A percentile compares a stretch with the other conserved stretches of the same genome.
Conservation (phyloP, 2,113 vertebrate species). For the Onychorhynchus coronatus region DNA sequence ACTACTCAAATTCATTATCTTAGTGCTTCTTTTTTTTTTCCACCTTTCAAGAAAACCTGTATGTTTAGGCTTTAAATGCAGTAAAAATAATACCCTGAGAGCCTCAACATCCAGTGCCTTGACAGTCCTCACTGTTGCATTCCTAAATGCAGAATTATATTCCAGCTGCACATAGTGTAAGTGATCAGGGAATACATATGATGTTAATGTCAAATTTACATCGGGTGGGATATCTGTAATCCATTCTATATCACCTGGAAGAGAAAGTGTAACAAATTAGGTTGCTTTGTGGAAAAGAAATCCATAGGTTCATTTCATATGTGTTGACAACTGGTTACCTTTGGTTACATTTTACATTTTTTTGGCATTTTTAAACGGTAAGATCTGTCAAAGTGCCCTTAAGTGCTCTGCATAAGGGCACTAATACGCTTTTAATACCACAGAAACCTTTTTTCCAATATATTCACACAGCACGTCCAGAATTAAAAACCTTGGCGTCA, state of each 20-base stretch:
- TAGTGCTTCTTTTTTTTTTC: neutral
- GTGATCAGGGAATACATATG: neutral
- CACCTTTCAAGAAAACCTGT: neutral
- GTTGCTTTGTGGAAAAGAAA: neutral
- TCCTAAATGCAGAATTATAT: neutral
- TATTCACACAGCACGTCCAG: neutral
- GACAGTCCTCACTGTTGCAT: neutral
- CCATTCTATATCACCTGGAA: conserved; percentile 51
- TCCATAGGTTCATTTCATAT: neutral
- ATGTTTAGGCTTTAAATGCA: neutral
- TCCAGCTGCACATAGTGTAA: neutral
- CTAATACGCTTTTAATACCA: neutral
- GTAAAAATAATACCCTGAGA: conserved; percentile 15
- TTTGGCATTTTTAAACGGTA: neutral
- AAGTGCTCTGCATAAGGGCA: neutral
- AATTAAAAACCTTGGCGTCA: neutral
- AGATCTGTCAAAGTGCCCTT: neutral
- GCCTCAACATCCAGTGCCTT: neutral
- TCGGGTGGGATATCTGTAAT: conserved; percentile 35
- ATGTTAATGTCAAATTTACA: neutral
- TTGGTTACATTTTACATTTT: neutral
- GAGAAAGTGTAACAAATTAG: neutral
- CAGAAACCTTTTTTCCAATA: neutral
- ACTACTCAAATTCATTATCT: neutral
- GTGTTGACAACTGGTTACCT: neutral